phyloP scores from a whole-genome alignment of 2,888 invertebrate species.

The Eustalomyia histrio region DNA sequence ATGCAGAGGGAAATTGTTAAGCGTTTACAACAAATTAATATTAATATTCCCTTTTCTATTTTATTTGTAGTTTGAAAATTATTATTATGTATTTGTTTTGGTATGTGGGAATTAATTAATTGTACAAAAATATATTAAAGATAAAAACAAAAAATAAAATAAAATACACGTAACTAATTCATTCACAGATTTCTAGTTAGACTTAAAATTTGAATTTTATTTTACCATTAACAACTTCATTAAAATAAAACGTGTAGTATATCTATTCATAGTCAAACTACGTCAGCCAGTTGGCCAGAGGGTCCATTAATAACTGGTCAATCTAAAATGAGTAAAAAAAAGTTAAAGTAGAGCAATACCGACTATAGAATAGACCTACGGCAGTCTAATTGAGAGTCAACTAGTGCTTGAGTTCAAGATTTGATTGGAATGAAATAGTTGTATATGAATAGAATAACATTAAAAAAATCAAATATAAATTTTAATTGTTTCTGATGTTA shows the following conservation, averaged over 20 bases:
- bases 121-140: conserved; percentile 4
- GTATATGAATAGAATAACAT: no score
- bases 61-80: conserved; percentile 31
- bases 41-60: conserved; percentile 21
- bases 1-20: conserved; percentile 58
- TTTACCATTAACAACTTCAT: conserved; percentile 40
- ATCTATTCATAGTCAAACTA: conserved; percentile 28
- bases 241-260: conserved; percentile 20
- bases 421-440: no score
- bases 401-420: no score
- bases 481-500: no score
- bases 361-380: no score
- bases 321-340: conserved; percentile 11
- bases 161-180: conserved; percentile 16
- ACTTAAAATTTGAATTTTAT: conserved; percentile 5
- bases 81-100: conserved; percentile 19
- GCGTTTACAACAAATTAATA: conserved; percentile 56
- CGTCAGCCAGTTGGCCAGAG: conserved; percentile 17
- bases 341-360: no score
- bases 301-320: conserved; percentile 37
- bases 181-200: conserved; percentile 41
- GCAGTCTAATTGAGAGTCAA: no score
- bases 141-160: conserved; percentile 20
- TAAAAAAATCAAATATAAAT: no score
- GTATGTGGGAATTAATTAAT: not conserved